These are phyloP conservation scores for Diarsia mendica DNA, from an alignment of 2,888 invertebrate genomes.

Conservation along the genomic window DNA sequence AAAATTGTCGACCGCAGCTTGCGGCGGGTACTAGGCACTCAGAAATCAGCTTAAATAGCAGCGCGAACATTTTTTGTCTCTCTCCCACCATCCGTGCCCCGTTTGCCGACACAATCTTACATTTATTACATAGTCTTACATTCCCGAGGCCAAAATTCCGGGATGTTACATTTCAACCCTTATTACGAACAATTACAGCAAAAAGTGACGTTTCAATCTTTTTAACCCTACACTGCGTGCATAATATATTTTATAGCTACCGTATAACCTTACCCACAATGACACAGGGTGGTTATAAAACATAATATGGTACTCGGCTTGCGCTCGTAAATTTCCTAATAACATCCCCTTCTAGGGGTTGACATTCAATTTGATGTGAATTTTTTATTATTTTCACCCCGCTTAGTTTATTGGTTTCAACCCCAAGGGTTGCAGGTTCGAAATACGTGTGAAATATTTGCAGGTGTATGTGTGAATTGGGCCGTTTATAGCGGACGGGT, in stretches of 20 bases:
- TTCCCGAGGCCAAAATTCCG: constrained; percentile 35
- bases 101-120: constrained; percentile 6
- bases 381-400: constrained; percentile 65
- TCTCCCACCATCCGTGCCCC: not conserved
- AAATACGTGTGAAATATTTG: constrained; percentile 58
- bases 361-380: constrained; percentile 71
- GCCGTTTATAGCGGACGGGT: constrained; percentile 40
- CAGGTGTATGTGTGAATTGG: constrained; percentile 54
- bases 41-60: not conserved
- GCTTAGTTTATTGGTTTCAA: constrained; percentile 66
- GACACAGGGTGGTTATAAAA: constrained; percentile 68
- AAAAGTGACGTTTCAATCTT: constrained; percentile 66
- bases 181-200: constrained; percentile 58
- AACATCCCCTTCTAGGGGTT: constrained; percentile 66
- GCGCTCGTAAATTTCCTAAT: constrained; percentile 71
- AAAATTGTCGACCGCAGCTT: not conserved
- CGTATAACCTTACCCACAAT: constrained; percentile 64
- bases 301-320: constrained; percentile 68
- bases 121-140: constrained; percentile 34
- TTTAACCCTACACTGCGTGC: constrained; percentile 59
- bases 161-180: constrained; percentile 49
- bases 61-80: constrained; percentile 5
- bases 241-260: constrained; percentile 69
- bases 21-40: not conserved
- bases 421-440: constrained; percentile 52